phyloP scores from a whole-genome alignment of 2,113 vertebrate genomes.

The Elephantulus edwardii region DNA sequence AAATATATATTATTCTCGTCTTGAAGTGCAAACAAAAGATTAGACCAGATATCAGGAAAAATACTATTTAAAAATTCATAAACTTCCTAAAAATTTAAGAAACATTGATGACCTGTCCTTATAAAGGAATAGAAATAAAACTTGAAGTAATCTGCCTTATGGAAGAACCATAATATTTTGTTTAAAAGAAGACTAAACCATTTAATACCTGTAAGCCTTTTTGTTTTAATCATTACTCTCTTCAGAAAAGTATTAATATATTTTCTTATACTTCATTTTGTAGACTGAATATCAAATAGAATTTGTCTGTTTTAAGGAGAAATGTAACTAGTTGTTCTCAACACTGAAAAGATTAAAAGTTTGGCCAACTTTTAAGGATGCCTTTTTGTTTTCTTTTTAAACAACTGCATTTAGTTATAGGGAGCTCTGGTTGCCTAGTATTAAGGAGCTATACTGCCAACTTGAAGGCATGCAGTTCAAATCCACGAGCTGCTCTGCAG shows the following conservation, averaged over 20 bases:
- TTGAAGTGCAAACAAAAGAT: constrained; percentile 5
- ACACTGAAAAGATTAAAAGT: constrained; percentile 4
- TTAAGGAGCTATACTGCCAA: too few relatives aligned
- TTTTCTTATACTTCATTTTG: constrained; percentile 21
- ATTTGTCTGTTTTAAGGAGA: background rate
- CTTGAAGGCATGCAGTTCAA: too few relatives aligned
- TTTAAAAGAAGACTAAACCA: constrained; percentile 10
- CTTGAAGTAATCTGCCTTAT: background rate
- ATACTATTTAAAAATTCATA: background rate
- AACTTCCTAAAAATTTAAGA: background rate
- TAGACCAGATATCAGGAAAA: background rate
- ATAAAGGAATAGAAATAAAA: constrained; percentile 41
- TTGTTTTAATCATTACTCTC: constrained; percentile 10
- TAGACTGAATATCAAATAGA: background rate
- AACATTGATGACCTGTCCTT: background rate
- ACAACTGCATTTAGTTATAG: constrained; percentile 15
- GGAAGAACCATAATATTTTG: background rate
- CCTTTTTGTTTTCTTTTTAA: background rate
- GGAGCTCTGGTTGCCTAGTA: too few relatives aligned
- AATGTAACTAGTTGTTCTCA: background rate
- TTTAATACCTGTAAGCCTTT: background rate
- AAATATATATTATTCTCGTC: background rate
- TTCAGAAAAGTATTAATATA: constrained; percentile 41
- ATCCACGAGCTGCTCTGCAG: too few relatives aligned
- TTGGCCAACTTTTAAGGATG: background rate